phyloP scores from a whole-genome alignment of 2,113 vertebrate genomes.

The Saguinus midas region DNA sequence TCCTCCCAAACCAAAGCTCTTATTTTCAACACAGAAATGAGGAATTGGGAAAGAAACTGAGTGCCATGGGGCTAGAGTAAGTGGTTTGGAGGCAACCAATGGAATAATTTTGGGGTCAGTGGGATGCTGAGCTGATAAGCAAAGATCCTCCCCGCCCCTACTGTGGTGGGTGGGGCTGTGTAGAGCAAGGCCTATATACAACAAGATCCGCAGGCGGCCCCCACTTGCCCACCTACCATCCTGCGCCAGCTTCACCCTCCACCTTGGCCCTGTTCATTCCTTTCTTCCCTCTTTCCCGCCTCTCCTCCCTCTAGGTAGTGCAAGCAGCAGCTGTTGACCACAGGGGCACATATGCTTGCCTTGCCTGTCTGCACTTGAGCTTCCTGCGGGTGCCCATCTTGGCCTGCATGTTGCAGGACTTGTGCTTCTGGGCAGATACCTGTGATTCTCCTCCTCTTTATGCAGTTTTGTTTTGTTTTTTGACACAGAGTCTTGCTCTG shows the following conservation, averaged over 20 bases:
- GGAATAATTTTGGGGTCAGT: background rate
- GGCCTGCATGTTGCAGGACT: background rate
- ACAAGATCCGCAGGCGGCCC: background rate
- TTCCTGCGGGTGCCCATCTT: background rate
- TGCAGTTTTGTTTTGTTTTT: too few species aligned
- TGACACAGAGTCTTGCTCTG: too few species aligned
- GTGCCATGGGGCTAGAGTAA: background rate
- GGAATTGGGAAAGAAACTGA: background rate
- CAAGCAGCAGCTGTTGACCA: conserved; percentile 21
- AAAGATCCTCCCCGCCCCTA: background rate
- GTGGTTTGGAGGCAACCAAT: background rate
- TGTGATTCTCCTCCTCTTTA: background rate
- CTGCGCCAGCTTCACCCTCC: background rate
- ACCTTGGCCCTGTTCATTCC: background rate
- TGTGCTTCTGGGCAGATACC: background rate
- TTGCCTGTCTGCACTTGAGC: background rate
- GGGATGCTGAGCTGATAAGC: background rate
- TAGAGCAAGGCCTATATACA: background rate
- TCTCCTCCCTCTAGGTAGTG: background rate
- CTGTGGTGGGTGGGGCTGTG: background rate
- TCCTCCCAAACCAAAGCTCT: background rate
- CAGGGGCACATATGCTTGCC: background rate
- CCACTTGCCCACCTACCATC: background rate
- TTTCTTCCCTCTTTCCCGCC: background rate
- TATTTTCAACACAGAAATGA: background rate